Evolutionary conservation across 2,888 invertebrate genomes (phyloP).

Genomic region (Calameuta filiformis): DNA sequence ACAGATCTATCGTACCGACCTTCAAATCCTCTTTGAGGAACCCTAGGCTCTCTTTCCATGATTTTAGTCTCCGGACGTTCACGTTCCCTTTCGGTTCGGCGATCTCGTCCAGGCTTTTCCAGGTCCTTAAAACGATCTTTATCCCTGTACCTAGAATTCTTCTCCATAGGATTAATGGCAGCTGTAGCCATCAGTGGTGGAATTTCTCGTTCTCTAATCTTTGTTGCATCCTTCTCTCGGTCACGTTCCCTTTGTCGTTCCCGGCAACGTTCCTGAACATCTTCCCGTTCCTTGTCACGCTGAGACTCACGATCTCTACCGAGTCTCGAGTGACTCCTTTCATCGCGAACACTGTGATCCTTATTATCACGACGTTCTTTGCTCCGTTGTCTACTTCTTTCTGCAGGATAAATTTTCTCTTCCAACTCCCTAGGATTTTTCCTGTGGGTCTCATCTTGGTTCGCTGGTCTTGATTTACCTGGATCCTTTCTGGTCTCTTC

Average conservation of each 20-base stretch:
- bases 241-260: conserved; percentile 70
- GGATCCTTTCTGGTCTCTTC: conserved; percentile 50
- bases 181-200: conserved; percentile 68
- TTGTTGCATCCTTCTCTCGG: conserved; percentile 65
- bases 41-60: conserved; percentile 37
- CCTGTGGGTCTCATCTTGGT: conserved; percentile 63
- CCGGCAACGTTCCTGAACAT: conserved; percentile 76
- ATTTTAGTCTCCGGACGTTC: conserved; percentile 44
- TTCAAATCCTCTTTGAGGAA: conserved; percentile 45
- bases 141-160: conserved; percentile 48
- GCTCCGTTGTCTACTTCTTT: conserved; percentile 69
- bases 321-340: conserved; percentile 46
- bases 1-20: conserved; percentile 49
- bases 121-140: conserved; percentile 46
- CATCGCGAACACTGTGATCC: conserved; percentile 49
- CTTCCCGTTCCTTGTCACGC: conserved; percentile 73
- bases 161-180: conserved; percentile 33
- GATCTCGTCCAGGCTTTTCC: conserved; percentile 48
- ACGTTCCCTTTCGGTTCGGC: conserved; percentile 52
- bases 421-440: conserved; percentile 58
- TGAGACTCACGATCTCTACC: conserved; percentile 41
- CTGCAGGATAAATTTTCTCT: conserved; percentile 67
- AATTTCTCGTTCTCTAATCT: conserved; percentile 66
- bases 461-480: conserved; percentile 38
- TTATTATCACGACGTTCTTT: conserved; percentile 56